Evolutionary conservation across 37 sponge, comb jelly and placozoan species (phyloP), one percentile per base, ranked within the genome.

Genomic region (Amphimedon queenslandica): DNA sequence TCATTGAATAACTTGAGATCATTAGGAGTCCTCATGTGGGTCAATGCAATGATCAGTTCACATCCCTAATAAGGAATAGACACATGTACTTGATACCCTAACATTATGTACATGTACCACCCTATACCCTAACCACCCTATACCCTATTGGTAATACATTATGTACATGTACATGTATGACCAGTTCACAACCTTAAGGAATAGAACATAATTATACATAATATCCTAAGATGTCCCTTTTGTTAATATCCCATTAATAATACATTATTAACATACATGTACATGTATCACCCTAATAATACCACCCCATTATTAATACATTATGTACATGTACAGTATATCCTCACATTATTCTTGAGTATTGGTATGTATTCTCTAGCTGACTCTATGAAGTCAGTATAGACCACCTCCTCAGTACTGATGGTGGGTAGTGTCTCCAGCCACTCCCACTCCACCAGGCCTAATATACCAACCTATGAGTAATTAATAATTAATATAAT

Each of bases 361-460:
- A 77, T 23, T 18, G 74, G 77, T 13, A 82, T 53, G 4, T 78
- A 42, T 29, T 40, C 20, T 20, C 57, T 55, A n/a, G 93, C 93
- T 1, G 70, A 34, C 38, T 79, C 82, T 3, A 87, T 77, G 42
- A 55, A 92, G 67, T 92, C 93, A 31, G 79, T 79, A 74, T 83
- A 92, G 39, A 57, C 55, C 0, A 89, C 68, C 36, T 89, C 84
- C 24, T 80, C 72, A n/a, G 58, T 63, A 21, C 70, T 80, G 3
- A 84, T 20, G 24, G 80, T 84, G 30, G 81, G 76, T 40, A 89
- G 72, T 1, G 93, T 92, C 29, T 41, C 93, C 39, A 92, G 64
- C 93, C 93, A 92, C 68, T 87, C 93, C 67, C 32, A 28, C 66
- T 92, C 93, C 21, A 87, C 88, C 61, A 92, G 67, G 0, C 93